Evolutionary conservation across 2,888 invertebrate genomes (phyloP).

Genomic region (Tromatobia lineatoria): DNA sequence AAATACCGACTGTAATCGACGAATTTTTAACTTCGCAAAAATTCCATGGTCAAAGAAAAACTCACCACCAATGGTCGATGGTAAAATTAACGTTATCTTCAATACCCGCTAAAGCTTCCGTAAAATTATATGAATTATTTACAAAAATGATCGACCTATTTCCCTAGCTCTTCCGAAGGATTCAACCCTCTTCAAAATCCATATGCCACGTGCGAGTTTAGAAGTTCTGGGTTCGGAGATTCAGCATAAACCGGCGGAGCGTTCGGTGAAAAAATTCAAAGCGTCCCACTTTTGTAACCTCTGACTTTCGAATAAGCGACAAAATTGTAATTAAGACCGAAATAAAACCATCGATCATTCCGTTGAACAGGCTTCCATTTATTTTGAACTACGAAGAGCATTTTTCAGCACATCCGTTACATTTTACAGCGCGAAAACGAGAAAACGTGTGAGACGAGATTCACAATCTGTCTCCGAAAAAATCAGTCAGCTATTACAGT

Average conservation of each 20-base stretch:
- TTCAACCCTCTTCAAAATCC: conserved; percentile 91
- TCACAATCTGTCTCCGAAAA: conserved; percentile 41
- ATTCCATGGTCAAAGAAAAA: too few species aligned
- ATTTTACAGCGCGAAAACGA: conserved; percentile 76
- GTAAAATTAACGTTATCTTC: too few species aligned
- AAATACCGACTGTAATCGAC: too few species aligned
- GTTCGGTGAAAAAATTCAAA: conserved; percentile 94
- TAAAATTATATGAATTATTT: not conserved
- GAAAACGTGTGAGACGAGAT: conserved; percentile 65
- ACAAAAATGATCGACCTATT: not conserved
- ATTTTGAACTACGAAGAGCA: conserved; percentile 77
- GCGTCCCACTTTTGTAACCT: conserved; percentile 88
- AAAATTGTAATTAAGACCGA: conserved; percentile 17
- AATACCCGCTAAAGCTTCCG: not conserved
- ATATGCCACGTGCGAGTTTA: conserved; percentile 88
- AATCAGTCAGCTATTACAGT: conserved; percentile 59
- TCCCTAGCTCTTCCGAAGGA: conserved; percentile 91
- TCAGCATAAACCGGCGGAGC: conserved; percentile 91
- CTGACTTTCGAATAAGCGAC: conserved; percentile 72
- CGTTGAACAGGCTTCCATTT: conserved; percentile 74
- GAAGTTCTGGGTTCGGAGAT: conserved; percentile 95
- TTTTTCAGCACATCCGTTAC: conserved; percentile 74
- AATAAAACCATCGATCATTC: conserved; percentile 27
- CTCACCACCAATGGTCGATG: too few species aligned
- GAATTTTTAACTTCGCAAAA: too few species aligned